Conservation (phyloP, 2,888 invertebrate genomes). For the Macrosoma leucophasiata region DNA sequence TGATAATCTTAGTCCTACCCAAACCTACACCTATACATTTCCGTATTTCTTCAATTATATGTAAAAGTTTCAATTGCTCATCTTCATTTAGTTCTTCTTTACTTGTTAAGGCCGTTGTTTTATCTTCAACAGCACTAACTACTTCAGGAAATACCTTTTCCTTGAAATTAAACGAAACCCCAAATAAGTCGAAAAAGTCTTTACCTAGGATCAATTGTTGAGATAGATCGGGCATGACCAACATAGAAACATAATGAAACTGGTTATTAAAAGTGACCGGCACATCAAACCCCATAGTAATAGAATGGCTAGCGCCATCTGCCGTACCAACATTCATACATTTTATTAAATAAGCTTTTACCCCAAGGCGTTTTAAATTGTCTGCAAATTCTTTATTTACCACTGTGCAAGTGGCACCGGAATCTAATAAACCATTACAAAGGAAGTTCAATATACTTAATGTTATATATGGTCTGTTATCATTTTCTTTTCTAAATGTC, state of each 20-base stretch:
- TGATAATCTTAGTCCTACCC: slow-evolving; percentile 14
- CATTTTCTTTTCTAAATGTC: slow-evolving; percentile 7
- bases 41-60: slow-evolving; percentile 9
- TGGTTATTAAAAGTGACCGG: slow-evolving; percentile 8
- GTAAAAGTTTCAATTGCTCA: neutral
- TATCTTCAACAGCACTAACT: slow-evolving; percentile 7
- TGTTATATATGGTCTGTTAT: slow-evolving; percentile 10
- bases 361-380: slow-evolving; percentile 4
- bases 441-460: slow-evolving; percentile 7
- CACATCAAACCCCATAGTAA: slow-evolving; percentile 3
- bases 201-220: too few species aligned
- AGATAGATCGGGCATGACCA: slow-evolving; percentile 7
- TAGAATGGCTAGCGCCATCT: slow-evolving; percentile 9
- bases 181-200: too few species aligned
- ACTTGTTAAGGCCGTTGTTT: neutral
- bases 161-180: too few species aligned
- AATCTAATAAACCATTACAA: slow-evolving; percentile 13
- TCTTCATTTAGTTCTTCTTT: neutral
- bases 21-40: slow-evolving; percentile 10
- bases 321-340: slow-evolving; percentile 7
- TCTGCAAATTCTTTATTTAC: slow-evolving; percentile 7
- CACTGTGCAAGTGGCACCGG: slow-evolving; percentile 14
- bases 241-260: slow-evolving; percentile 8
- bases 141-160: too few species aligned
- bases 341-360: slow-evolving; percentile 4